Percentiles rank a stretch among this genome's conserved stretches.
phyloP scores from a whole-genome alignment of 2,113 vertebrate species.

The Theristicus caerulescens region DNA sequence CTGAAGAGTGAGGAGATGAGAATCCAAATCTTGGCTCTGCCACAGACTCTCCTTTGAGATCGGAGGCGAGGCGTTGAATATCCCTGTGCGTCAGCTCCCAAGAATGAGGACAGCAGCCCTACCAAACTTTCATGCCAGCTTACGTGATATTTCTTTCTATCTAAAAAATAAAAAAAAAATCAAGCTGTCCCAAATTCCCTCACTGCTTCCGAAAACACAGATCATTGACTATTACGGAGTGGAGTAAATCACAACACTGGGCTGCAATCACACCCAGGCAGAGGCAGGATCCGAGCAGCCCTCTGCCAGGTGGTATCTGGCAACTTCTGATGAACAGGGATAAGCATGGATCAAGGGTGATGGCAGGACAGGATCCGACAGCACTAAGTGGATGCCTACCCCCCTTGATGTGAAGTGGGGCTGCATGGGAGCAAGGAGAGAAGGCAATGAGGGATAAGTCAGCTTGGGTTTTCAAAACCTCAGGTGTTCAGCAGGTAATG shows the following conservation, averaged over 20 bases:
- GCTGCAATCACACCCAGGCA: background rate
- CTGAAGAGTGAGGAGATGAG: slow-evolving; percentile 15
- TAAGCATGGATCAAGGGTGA: background rate
- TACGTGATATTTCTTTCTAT: background rate
- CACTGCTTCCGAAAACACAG: background rate
- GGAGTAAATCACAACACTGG: background rate
- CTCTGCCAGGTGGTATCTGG: background rate
- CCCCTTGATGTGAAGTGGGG: background rate
- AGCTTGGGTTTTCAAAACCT: background rate
- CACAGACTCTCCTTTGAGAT: slow-evolving; percentile 30
- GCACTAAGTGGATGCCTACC: background rate
- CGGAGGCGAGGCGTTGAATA: background rate
- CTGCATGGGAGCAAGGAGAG: background rate
- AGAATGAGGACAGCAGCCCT: background rate
- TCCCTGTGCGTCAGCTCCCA: background rate
- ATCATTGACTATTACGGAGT: background rate
- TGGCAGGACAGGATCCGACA: background rate
- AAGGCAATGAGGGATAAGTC: background rate
- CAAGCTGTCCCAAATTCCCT: background rate
- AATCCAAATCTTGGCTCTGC: background rate
- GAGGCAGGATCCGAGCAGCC: background rate
- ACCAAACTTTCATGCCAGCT: background rate
- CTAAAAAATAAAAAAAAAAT: background rate
- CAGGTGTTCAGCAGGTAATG: background rate
- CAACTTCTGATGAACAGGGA: background rate